Percentiles rank a stretch among this genome's conserved stretches.
Evolutionary conservation across 2,888 invertebrate genomes (phyloP).

Genomic region (Conops quadrifasciatus): DNA sequence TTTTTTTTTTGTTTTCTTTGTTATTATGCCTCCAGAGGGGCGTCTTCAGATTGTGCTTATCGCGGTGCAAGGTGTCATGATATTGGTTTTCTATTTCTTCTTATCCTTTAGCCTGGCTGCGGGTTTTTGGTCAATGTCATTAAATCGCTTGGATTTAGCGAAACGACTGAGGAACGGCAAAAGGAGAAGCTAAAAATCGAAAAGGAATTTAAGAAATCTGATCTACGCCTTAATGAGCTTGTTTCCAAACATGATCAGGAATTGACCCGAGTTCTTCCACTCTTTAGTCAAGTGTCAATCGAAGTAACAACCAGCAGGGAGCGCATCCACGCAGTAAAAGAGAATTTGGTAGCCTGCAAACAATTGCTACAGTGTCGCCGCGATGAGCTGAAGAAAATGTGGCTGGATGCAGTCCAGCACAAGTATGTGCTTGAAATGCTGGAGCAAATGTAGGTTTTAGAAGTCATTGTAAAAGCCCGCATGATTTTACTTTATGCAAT

Average conservation of each 20-base stretch:
- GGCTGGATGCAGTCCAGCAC: constrained; percentile 96
- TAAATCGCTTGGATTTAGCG: constrained; percentile 91
- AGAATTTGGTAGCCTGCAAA: constrained; percentile 84
- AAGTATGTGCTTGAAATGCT: constrained; percentile 88
- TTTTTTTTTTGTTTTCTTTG: constrained; percentile 37
- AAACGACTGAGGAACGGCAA: constrained; percentile 91
- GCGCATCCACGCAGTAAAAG: constrained; percentile 80
- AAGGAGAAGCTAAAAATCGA: constrained; percentile 93
- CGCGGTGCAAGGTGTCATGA: constrained; percentile 15
- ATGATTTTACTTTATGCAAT: constrained; percentile 33
- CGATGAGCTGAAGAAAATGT: constrained; percentile 91
- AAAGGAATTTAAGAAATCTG: constrained; percentile 91
- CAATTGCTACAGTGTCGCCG: constrained; percentile 86
- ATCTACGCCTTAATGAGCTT: constrained; percentile 85
- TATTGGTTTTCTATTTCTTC: constrained; percentile 31
- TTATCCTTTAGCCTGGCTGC: constrained; percentile 71
- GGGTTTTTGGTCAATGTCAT: constrained; percentile 93
- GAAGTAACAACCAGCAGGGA: constrained; percentile 80
- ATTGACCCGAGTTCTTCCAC: constrained; percentile 74
- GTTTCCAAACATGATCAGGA: constrained; percentile 89
- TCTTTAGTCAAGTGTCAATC: constrained; percentile 80
- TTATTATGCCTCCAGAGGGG: constrained; percentile 10
- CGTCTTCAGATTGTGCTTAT: constrained; percentile 20
- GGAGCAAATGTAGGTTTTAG: constrained; percentile 75
- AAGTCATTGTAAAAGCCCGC: background rate